Percentiles rank a stretch among this genome's conserved stretches.
Conservation (phyloP, 2,113 vertebrate species). For the Pagrus major region DNA sequence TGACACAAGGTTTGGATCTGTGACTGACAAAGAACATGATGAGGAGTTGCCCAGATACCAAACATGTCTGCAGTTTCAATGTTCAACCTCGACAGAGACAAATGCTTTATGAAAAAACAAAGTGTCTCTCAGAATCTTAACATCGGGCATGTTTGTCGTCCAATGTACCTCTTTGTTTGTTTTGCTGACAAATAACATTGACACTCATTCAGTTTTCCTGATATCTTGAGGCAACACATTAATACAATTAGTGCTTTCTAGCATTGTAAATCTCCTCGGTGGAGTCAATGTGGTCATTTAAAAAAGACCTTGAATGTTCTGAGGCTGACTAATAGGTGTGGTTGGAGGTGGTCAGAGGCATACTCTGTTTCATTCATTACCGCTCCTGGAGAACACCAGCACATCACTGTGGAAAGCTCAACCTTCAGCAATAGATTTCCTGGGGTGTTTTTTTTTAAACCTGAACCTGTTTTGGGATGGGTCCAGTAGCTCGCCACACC, state of each 20-base stretch:
- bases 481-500: too few relatives aligned
- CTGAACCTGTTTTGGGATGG: too few relatives aligned
- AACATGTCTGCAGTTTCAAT: not conserved
- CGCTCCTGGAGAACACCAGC: not conserved
- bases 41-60: not conserved
- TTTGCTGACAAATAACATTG: not conserved
- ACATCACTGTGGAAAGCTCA: too few relatives aligned
- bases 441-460: too few relatives aligned
- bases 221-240: not conserved
- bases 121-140: not conserved
- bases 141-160: not conserved
- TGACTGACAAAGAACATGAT: slow-evolving; percentile 7
- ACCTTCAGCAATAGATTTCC: too few relatives aligned
- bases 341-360: not conserved
- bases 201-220: not conserved
- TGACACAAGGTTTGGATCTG: slow-evolving; percentile 9
- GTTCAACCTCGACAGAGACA: not conserved
- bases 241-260: not conserved
- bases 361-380: too few relatives aligned
- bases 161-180: not conserved
- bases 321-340: not conserved
- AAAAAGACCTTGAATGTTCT: not conserved
- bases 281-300: not conserved
- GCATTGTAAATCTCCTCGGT: not conserved
- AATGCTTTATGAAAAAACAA: not conserved